phyloP scores from a whole-genome alignment of 2,797 vertebrate species.

The Oophaga sylvatica region DNA sequence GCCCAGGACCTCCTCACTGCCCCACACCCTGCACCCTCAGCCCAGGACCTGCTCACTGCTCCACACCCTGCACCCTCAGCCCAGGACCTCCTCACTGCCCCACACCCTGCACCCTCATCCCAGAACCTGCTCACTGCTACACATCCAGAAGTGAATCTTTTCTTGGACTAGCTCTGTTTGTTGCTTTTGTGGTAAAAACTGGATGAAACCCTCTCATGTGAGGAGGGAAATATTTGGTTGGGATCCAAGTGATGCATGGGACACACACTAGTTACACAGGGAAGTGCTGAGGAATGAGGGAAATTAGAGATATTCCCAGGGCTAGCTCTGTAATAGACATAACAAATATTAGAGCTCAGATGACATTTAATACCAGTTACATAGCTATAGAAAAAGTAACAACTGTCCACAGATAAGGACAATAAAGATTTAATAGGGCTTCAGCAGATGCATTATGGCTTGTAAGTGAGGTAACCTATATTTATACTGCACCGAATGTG shows the following conservation, averaged over 20 bases:
- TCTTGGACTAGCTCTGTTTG: constrained; percentile 40
- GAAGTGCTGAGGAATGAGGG: constrained; percentile 30
- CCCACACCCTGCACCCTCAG: too few species aligned
- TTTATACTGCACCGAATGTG: too few species aligned
- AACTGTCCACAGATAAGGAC: background rate
- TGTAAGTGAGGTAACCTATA: too few species aligned
- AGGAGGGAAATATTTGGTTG: constrained; percentile 46
- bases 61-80: too few species aligned
- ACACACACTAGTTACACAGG: constrained; percentile 36
- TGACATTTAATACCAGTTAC: background rate
- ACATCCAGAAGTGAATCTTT: constrained; percentile 12
- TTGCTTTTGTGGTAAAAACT: constrained; percentile 54
- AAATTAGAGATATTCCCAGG: constrained; percentile 36
- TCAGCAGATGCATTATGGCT: too few species aligned
- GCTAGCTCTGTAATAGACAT: constrained; percentile 24
- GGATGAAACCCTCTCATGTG: constrained; percentile 54
- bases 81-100: too few species aligned
- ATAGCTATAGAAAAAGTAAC: background rate
- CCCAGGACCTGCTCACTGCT: too few species aligned
- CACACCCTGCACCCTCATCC: background rate
- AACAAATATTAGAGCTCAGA: background rate
- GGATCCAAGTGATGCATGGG: constrained; percentile 33
- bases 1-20: too few species aligned
- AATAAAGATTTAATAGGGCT: background rate
- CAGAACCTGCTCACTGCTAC: background rate